These are phyloP conservation scores for Microtus oregoni DNA, from an alignment of 2,113 vertebrate species.

Conservation along the genomic window DNA sequence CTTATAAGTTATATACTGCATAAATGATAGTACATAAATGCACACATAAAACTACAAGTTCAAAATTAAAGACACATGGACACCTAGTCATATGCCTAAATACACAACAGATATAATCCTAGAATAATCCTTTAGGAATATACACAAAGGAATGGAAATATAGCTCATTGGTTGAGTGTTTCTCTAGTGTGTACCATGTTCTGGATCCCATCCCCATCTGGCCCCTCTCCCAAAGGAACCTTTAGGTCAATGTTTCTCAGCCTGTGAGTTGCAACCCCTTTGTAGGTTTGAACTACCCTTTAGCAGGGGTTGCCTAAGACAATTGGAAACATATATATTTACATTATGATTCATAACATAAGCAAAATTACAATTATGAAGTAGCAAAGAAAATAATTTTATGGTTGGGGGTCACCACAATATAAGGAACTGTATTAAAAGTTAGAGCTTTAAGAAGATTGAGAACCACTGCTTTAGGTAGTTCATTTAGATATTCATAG, in stretches of 20 bases:
- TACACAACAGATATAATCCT: background rate
- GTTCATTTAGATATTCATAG: background rate
- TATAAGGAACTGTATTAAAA: background rate
- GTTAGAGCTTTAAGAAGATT: background rate
- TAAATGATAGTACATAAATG: background rate
- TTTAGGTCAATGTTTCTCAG: background rate
- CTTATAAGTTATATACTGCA: background rate
- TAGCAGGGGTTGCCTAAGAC: background rate
- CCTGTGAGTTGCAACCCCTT: background rate
- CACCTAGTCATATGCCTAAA: background rate
- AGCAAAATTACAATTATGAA: background rate
- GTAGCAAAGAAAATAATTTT: background rate
- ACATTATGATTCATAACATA: background rate
- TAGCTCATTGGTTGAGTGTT: background rate
- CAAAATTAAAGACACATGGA: slow-evolving; percentile 18
- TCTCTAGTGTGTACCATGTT: background rate
- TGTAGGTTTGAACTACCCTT: background rate
- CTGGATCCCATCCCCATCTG: background rate
- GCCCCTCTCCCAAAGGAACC: background rate
- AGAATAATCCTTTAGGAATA: slow-evolving; percentile 28
- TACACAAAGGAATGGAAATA: background rate
- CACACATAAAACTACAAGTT: background rate
- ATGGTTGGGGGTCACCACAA: background rate
- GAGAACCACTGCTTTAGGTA: background rate
- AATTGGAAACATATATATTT: background rate